Base-by-base conservation (phyloP, 2,888 invertebrate species). In the Venustoraphidia nigricollis region DNA sequence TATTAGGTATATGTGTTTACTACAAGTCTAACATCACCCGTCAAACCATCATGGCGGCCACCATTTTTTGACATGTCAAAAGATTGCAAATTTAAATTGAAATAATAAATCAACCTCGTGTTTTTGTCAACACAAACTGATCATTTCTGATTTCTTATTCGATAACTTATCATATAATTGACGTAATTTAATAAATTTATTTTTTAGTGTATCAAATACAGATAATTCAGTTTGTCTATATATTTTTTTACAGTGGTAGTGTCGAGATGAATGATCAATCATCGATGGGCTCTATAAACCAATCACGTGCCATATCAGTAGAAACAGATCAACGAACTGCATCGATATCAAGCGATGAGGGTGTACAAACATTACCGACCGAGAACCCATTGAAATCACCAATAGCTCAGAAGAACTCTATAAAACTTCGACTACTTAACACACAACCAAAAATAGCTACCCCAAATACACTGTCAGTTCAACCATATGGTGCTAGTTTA, bases 381-480 rank as follows among this genome's bases (percentile, higher is more conserved):
- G 67, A 69, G 50, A 64, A 67, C 34, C 67, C 67, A 55, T 61
- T 68, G 17, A 67, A 73, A 57, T 72, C 63, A 57, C 63, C 66
- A 36, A 62, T 62, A 40, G 58, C 62, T 41, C 63, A 66, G 52
- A 65, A 66, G 51, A 62, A 61, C 49, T 62, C 63, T 35, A 63
- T 66, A 53, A 66, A 66, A 53, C 63, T 62, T 50, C 60, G 64
- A 45, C 57, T 64, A 14, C 64, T 64, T 53, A 61, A 59, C 50
- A 65, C 65, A 8, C 46, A 34, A 37, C 44, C 47, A 52, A 69
- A 70, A 58, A 68, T 69, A 48, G 67, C 70, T 54, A 78, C 81
- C 36, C 79, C 82, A 35, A 84, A 84, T 61, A 83, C 83, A 0
- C 68, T 89, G 53, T 80, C 80, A 44, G 86, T 89, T 50, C 82